phyloP scores from a whole-genome alignment of 1,140 invertebrate species.

The Sitobion miscanthi region DNA sequence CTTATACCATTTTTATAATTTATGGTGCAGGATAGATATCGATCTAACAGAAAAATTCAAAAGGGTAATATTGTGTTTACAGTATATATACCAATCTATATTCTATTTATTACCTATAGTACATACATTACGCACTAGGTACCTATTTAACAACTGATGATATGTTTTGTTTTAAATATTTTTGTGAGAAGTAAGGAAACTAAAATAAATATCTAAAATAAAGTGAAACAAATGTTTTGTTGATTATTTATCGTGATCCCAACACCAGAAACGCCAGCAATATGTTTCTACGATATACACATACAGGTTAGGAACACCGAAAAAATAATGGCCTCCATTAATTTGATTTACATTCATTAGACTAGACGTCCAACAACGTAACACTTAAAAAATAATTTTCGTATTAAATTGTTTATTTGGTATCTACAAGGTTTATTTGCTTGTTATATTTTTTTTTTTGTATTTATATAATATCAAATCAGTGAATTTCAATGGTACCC shows the following conservation, averaged over 20 bases:
- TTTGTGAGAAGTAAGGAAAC: neutral
- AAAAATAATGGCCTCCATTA: neutral
- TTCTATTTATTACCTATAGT: too few relatives aligned
- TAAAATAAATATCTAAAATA: neutral
- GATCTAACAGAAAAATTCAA: neutral
- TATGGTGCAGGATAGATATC: neutral
- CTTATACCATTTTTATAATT: neutral
- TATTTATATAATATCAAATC: neutral
- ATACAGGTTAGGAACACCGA: neutral
- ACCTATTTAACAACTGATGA: neutral
- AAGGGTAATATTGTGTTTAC: neutral
- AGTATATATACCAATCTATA: neutral
- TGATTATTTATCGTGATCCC: neutral
- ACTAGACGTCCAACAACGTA: too few relatives aligned
- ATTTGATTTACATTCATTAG: neutral
- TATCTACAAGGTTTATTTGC: too few relatives aligned
- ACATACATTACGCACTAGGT: neutral
- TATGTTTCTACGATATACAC: neutral
- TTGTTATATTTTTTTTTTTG: too few relatives aligned
- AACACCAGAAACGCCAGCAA: neutral
- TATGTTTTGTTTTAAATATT: neutral
- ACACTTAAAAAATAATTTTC: too few relatives aligned
- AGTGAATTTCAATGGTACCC: neutral
- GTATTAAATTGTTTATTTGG: too few relatives aligned
- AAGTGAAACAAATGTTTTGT: neutral